Evolutionary conservation across 2,797 vertebrate species (phyloP), one percentile per base, ranked within the genome.

Genomic region (Sebastes minor): DNA sequence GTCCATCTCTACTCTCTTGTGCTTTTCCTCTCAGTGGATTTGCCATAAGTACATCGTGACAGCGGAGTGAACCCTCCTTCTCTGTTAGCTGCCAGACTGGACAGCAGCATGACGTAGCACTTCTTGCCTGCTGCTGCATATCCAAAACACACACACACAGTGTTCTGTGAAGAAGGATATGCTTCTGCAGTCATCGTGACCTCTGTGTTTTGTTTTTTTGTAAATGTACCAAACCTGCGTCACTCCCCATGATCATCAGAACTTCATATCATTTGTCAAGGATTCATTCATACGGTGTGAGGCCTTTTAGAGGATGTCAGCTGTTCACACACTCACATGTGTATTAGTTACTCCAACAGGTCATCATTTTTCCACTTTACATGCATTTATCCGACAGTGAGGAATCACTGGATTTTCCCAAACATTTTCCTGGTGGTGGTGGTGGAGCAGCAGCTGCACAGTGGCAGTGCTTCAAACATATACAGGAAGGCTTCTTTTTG

Each of bases 61-160:
- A 90, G 83, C 63, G 71, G 78, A 87, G 57, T 87, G 88, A 88
- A 87, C 86, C 80, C 62, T 86, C 75, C 74, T 66, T 66, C 76
- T 82, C 70, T 78, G 70, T 84, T 73, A 52, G 78, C 88, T 88
- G 76, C 74, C 84, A 85, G 81, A 83, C 78, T 71, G 81, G 90
- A 88, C 89, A 86, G 85, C 88, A 87, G 85, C 85, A 89, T 94
- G 90, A 93, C 89, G 35, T 82, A 74, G 92, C 91, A 92, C 74
- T 89, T 90, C 67, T 89, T 79, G 65, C 59, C 60, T 66, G 74
- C 79, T 66, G 74, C 79, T 83, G 82, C 84, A 88, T 57, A 87
- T 77, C 76, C 64, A 81, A 61, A 76, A 64, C 10, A 46, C 64
- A 63, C 14, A 71, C 55, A 77, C 61, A 71, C 20, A 70, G 28